A percentile compares a stretch with the other conserved stretches of the same genome.
Conservation (phyloP, 1,140 invertebrate species). For the Drosophila sucinea region DNA sequence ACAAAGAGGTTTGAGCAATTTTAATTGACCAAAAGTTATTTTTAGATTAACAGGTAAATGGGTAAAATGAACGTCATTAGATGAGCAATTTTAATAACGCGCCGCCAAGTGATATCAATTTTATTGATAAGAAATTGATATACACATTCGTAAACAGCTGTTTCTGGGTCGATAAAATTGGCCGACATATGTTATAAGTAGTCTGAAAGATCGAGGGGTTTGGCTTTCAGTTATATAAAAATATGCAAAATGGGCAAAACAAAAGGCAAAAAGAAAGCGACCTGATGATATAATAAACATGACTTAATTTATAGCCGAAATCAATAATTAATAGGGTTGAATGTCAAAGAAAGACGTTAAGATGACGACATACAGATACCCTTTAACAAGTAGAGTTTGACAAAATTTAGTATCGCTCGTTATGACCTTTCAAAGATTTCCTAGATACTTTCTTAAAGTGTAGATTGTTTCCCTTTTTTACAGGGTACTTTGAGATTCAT, state of each 20-base stretch:
- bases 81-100: constrained; percentile 33
- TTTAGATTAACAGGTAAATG: constrained; percentile 1
- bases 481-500: neutral
- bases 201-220: neutral
- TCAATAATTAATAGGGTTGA: constrained; percentile 59
- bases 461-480: neutral
- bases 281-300: constrained; percentile 66
- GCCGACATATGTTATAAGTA: neutral
- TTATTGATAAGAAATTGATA: constrained; percentile 32
- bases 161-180: constrained; percentile 37
- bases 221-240: constrained; percentile 59
- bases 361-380: neutral
- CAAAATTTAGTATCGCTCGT: neutral
- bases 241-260: constrained; percentile 47
- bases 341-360: constrained; percentile 31
- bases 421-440: too few relatives aligned
- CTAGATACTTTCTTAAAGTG: too few relatives aligned
- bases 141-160: constrained; percentile 47
- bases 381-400: neutral
- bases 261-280: constrained; percentile 61
- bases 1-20: neutral
- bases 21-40: constrained; percentile 1
- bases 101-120: constrained; percentile 2
- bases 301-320: constrained; percentile 57
- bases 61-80: constrained; percentile 31